Percentiles rank a stretch among this genome's conserved stretches.
These are phyloP conservation scores for Chlamydotis undulata DNA, from an alignment of 2,113 vertebrate species.

Conservation along the genomic window DNA sequence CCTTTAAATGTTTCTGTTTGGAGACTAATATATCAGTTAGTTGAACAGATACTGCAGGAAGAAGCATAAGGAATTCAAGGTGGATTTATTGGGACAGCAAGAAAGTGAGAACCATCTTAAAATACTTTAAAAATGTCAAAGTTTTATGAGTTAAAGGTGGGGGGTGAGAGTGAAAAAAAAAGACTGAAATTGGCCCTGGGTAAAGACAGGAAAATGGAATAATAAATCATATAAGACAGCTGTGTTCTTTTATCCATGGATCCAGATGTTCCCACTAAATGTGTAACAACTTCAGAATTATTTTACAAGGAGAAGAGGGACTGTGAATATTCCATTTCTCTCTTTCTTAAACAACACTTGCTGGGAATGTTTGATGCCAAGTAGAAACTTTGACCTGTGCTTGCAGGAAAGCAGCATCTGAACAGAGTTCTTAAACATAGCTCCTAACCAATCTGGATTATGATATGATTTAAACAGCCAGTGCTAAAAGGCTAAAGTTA, in stretches of 20 bases:
- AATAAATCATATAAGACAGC: constrained; percentile 69
- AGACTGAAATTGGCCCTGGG: constrained; percentile 1
- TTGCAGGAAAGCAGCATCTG: not conserved
- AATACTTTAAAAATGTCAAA: constrained; percentile 63
- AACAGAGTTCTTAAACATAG: not conserved
- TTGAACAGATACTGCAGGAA: constrained; percentile 30
- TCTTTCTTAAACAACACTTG: constrained; percentile 35
- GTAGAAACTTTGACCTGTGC: constrained; percentile 20
- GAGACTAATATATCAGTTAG: constrained; percentile 34
- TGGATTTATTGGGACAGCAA: constrained; percentile 54
- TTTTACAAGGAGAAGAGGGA: constrained; percentile 38
- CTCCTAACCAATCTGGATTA: not conserved
- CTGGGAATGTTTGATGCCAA: constrained; percentile 27
- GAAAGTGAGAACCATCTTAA: constrained; percentile 67
- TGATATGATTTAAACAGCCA: not conserved
- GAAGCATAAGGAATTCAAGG: constrained; percentile 39
- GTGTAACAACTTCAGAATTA: constrained; percentile 61
- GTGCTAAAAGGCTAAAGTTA: not conserved
- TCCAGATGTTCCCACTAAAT: constrained; percentile 67
- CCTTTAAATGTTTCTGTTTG: constrained; percentile 9
- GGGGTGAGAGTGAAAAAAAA: not conserved
- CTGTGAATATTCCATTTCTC: constrained; percentile 32
- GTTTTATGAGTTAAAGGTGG: constrained; percentile 55
- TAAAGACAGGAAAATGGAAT: constrained; percentile 63
- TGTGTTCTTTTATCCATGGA: constrained; percentile 65